These are phyloP conservation scores for Altica lythri DNA, from an alignment of 2,888 invertebrate species.

Conservation along the genomic window DNA sequence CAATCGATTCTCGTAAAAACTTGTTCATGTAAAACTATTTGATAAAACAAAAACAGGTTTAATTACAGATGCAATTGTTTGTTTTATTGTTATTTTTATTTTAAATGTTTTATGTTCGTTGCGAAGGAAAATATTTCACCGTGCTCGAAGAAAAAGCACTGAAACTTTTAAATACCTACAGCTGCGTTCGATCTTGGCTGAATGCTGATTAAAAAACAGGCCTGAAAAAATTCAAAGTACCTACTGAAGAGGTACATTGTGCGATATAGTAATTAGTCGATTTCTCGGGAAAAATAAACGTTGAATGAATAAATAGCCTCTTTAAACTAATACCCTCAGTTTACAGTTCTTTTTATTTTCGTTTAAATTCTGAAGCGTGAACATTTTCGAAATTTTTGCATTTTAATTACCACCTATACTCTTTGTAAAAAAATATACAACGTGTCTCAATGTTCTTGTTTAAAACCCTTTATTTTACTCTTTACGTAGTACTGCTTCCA, in stretches of 20 bases:
- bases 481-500: too few relatives aligned
- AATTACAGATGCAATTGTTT: slow-evolving; percentile 37
- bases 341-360: not conserved
- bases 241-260: slow-evolving; percentile 1
- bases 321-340: not conserved
- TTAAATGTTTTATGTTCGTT: slow-evolving; percentile 28
- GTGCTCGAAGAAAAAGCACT: slow-evolving; percentile 18
- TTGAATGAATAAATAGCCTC: not conserved
- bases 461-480: too few relatives aligned
- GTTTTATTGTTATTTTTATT: slow-evolving; percentile 35
- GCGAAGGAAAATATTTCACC: slow-evolving; percentile 26
- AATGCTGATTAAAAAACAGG: slow-evolving; percentile 17
- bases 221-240: slow-evolving; percentile 20
- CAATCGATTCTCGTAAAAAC: slow-evolving; percentile 23
- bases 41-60: slow-evolving; percentile 38
- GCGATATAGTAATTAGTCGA: slow-evolving; percentile 13
- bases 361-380: too few relatives aligned
- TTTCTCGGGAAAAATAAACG: not conserved
- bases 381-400: too few relatives aligned
- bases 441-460: too few relatives aligned
- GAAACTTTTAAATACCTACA: slow-evolving; percentile 27
- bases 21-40: slow-evolving; percentile 36
- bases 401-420: too few relatives aligned
- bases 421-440: too few relatives aligned
- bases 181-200: slow-evolving; percentile 21